Conservation (phyloP, 2,888 invertebrate genomes). For the Embidobia sp. region DNA sequence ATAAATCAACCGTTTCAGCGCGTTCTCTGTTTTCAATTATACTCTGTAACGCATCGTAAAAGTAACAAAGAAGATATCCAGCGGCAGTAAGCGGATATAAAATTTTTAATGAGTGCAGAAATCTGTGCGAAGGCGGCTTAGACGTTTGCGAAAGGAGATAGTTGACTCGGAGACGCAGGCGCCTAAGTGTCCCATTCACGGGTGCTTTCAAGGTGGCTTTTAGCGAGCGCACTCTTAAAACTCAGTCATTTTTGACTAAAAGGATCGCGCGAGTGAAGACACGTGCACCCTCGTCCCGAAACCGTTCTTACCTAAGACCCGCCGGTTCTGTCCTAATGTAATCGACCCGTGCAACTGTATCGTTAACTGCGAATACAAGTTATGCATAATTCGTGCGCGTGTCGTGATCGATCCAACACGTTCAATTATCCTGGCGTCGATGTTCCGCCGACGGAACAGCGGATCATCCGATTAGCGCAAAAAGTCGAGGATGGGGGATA, state of each 20-base stretch:
- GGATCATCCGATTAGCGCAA: constrained; percentile 38
- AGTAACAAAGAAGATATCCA: constrained; percentile 16
- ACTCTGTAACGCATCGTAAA: constrained; percentile 19
- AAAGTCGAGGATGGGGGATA: constrained; percentile 11
- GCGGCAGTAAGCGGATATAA: constrained; percentile 28
- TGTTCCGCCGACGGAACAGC: constrained; percentile 20
- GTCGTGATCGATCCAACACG: constrained; percentile 33
- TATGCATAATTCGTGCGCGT: constrained; percentile 41
- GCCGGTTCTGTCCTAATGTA: too few relatives aligned
- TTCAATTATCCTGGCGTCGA: constrained; percentile 38
- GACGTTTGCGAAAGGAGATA: constrained; percentile 27
- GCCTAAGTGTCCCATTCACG: constrained; percentile 39
- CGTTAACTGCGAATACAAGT: constrained; percentile 8
- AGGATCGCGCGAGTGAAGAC: constrained; percentile 35
- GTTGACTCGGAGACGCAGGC: constrained; percentile 36
- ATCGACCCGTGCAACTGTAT: too few relatives aligned
- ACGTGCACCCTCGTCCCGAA: constrained; percentile 3
- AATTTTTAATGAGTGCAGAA: constrained; percentile 41
- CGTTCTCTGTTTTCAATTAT: constrained; percentile 13
- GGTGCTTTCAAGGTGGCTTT: constrained; percentile 37
- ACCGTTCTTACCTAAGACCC: too few relatives aligned
- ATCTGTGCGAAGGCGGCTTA: constrained; percentile 22
- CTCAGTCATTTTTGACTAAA: constrained; percentile 56
- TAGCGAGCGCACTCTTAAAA: constrained; percentile 29
- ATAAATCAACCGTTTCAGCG: too few relatives aligned